Evolutionary conservation across 1,140 invertebrate genomes (phyloP).

Genomic region (Cyclina sinensis): DNA sequence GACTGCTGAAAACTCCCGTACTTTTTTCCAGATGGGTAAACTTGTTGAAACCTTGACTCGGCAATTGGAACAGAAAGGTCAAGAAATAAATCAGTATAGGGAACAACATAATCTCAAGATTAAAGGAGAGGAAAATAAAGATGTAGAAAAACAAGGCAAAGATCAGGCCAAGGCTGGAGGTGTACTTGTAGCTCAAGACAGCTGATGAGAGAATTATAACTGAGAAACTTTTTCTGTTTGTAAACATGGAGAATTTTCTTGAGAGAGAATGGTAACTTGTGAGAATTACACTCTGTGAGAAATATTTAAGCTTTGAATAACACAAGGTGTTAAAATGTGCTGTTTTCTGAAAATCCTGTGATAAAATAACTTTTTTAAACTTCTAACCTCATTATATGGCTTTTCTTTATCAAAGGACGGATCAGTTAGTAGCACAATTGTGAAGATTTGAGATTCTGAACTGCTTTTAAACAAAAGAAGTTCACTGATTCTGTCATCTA

Average conservation of each 20-base stretch:
- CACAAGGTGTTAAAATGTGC: too few relatives aligned
- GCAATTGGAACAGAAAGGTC: slow-evolving; percentile 94
- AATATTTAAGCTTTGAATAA: background rate
- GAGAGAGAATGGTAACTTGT: background rate
- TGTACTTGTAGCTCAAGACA: slow-evolving; percentile 82
- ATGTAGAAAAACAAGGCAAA: slow-evolving; percentile 73
- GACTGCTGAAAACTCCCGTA: too few relatives aligned
- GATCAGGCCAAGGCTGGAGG: slow-evolving; percentile 75
- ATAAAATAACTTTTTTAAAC: too few relatives aligned
- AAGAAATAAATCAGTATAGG: slow-evolving; percentile 97
- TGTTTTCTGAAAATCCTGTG: background rate
- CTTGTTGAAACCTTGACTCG: slow-evolving; percentile 93
- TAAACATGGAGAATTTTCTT: background rate
- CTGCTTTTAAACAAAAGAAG: too few relatives aligned
- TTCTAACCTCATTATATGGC: too few relatives aligned
- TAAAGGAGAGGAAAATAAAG: slow-evolving; percentile 85
- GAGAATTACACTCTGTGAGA: background rate
- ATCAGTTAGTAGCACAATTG: too few relatives aligned
- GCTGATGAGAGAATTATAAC: slow-evolving; percentile 24
- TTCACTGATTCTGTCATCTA: too few relatives aligned
- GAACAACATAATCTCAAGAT: slow-evolving; percentile 94
- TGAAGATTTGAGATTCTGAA: too few relatives aligned
- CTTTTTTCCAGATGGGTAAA: slow-evolving; percentile 89
- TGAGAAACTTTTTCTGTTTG: background rate
- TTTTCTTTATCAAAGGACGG: too few relatives aligned